A percentile compares a stretch with the other conserved stretches of the same genome.
Conservation (phyloP, 2,888 invertebrate genomes). For the Troilus luridus region DNA sequence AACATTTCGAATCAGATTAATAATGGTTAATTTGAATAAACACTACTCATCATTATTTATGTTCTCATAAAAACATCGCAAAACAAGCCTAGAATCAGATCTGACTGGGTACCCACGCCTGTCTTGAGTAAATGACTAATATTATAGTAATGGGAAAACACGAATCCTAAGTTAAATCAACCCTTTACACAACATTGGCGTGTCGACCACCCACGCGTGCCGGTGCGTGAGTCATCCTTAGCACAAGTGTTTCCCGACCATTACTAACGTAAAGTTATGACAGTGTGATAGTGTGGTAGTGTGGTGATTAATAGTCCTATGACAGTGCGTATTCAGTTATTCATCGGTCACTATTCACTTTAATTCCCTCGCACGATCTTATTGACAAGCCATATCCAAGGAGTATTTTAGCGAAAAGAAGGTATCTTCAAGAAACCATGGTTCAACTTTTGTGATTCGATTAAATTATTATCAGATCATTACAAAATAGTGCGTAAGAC, state of each 20-base stretch:
- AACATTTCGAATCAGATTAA: no score
- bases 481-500: no score
- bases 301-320: neutral
- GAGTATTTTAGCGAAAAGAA: neutral
- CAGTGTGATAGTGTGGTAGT: neutral
- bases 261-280: neutral
- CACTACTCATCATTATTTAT: no score
- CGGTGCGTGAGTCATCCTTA: constrained; percentile 6
- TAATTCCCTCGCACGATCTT: neutral
- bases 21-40: no score
- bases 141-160: constrained; percentile 14
- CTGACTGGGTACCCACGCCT: neutral
- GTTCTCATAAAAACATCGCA: neutral
- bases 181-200: neutral
- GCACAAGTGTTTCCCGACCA: neutral
- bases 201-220: neutral
- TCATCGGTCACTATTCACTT: neutral
- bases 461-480: no score
- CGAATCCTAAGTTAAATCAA: neutral
- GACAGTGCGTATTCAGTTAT: neutral
- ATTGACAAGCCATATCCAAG: neutral
- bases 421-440: neutral
- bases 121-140: constrained; percentile 1
- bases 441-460: neutral
- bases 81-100: neutral